Percentiles rank a stretch among this genome's conserved stretches.
These are phyloP conservation scores for Crotalus tigris DNA, from an alignment of 2,113 vertebrate species.

Conservation along the genomic window DNA sequence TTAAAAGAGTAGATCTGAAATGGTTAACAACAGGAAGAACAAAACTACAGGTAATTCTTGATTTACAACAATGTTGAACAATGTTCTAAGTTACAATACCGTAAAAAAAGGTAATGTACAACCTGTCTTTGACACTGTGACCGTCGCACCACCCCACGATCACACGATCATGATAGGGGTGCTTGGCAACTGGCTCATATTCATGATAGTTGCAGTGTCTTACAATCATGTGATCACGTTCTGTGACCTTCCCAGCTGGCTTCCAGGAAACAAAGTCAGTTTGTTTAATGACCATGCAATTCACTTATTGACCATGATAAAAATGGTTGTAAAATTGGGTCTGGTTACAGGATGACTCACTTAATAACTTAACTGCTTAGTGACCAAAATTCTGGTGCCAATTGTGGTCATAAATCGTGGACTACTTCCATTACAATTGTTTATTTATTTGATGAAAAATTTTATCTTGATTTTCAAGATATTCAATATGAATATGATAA, in stretches of 20 bases:
- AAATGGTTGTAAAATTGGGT: not conserved
- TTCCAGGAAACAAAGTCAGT: not conserved
- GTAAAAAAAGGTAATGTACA: not conserved
- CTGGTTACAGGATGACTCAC: not conserved
- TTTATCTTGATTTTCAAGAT: not conserved
- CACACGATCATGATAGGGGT: not conserved
- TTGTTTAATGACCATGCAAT: not conserved
- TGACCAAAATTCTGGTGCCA: not conserved
- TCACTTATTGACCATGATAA: not conserved
- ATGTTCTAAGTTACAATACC: not conserved
- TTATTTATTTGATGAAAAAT: not conserved
- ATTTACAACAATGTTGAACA: not conserved
- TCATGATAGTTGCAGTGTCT: not conserved
- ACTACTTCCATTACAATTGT: not conserved
- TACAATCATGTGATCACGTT: not conserved
- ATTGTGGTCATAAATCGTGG: not conserved
- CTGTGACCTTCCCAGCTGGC: not conserved
- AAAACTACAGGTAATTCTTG: conserved; percentile 2
- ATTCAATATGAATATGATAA: not conserved
- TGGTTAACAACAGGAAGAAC: conserved; percentile 38
- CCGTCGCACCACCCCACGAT: not conserved
- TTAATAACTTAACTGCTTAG: not conserved
- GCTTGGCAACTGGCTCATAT: not conserved
- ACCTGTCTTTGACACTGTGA: not conserved
- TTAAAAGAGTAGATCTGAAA: conserved; percentile 32